Evolutionary conservation across 2,797 vertebrate genomes (phyloP).

Genomic region (Glyptemys insculpta): DNA sequence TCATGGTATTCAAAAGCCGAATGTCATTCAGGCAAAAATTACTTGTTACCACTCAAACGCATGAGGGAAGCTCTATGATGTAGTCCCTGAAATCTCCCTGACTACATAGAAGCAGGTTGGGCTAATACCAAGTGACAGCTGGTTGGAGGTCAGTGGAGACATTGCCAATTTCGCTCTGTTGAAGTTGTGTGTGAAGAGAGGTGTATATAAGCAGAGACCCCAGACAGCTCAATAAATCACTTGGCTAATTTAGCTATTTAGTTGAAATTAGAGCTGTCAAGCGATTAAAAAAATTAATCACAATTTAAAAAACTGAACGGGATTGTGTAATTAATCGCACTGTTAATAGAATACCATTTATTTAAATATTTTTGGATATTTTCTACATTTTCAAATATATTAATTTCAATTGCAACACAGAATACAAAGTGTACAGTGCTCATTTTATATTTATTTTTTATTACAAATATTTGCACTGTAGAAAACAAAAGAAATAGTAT

Average conservation of each 20-base stretch:
- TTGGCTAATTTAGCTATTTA: slow-evolving; percentile 7
- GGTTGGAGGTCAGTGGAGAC: background rate
- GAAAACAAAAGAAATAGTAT: too few relatives aligned
- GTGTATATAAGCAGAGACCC: background rate
- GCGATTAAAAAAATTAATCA: too few relatives aligned
- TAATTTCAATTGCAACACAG: too few relatives aligned
- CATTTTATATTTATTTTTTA: too few relatives aligned
- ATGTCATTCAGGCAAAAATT: background rate
- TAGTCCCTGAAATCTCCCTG: slow-evolving; percentile 6
- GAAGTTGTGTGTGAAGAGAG: background rate
- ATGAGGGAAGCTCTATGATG: background rate
- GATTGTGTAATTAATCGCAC: too few relatives aligned
- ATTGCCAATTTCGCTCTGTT: slow-evolving; percentile 6
- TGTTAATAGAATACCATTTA: too few relatives aligned
- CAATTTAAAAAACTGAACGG: too few relatives aligned
- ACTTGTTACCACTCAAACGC: background rate
- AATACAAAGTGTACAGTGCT: too few relatives aligned
- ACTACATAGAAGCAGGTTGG: background rate
- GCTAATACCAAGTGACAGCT: background rate
- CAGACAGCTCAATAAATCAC: slow-evolving; percentile 3
- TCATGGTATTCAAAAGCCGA: background rate
- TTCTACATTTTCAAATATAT: too few relatives aligned
- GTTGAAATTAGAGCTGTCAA: background rate
- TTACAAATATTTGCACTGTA: too few relatives aligned
- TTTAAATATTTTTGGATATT: too few relatives aligned